Conservation (phyloP, 37 sponge, comb jelly and placozoan species). For the Aphrocallistes beatrix region DNA sequence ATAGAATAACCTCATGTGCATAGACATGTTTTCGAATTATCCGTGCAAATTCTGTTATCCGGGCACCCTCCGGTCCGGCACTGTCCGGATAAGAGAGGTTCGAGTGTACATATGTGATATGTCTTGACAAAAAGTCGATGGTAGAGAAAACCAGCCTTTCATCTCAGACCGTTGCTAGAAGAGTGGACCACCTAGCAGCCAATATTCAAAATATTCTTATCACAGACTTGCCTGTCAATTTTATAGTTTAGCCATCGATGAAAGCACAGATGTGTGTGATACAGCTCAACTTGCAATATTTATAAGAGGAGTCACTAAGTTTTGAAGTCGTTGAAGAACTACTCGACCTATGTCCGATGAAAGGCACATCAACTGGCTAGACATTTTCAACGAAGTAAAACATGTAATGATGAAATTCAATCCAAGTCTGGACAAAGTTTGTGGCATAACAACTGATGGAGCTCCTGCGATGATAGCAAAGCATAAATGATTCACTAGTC, state of each 20-base stretch:
- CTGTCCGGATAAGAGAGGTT: no score
- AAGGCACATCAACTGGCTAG: slow-evolving; percentile 11
- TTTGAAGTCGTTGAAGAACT: slow-evolving; percentile 18
- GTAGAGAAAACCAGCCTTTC: slow-evolving; percentile 11
- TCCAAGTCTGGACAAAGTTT: neutral
- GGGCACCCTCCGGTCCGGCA: no score
- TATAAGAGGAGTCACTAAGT: slow-evolving; percentile 10
- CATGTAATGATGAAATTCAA: neutral
- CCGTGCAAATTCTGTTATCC: no score
- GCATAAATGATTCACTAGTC: slow-evolving; percentile 13
- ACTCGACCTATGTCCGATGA: slow-evolving; percentile 17
- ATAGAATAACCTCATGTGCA: no score
- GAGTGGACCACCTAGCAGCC: slow-evolving; percentile 11
- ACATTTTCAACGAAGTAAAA: slow-evolving; percentile 15
- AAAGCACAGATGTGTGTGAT: slow-evolving; percentile 20
- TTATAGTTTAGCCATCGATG: slow-evolving; percentile 19
- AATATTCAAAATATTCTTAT: neutral
- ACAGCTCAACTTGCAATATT: slow-evolving; percentile 17
- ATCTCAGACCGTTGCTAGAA: slow-evolving; percentile 16
- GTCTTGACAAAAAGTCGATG: slow-evolving; percentile 5
- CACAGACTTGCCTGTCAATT: slow-evolving; percentile 10
- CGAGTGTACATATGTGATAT: neutral
- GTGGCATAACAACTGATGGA: slow-evolving; percentile 19
- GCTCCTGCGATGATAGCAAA: slow-evolving; percentile 15
- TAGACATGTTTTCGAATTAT: no score